Percentiles rank a stretch among this genome's conserved stretches.
Conservation (phyloP, 2,888 invertebrate species). For the Panzeria rudis region DNA sequence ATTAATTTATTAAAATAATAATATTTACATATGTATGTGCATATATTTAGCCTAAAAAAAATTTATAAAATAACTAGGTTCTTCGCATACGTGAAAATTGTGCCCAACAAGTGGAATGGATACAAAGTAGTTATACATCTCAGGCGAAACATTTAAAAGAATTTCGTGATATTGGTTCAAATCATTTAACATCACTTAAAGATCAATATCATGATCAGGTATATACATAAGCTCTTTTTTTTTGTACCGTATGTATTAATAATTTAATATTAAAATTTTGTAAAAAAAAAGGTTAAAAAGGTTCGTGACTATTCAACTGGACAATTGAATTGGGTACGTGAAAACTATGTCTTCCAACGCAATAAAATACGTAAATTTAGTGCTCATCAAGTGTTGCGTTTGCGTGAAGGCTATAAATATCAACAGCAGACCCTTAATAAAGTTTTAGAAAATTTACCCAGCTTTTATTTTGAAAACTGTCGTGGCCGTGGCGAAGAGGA, state of each 20-base stretch:
- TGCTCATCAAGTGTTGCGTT: conserved; percentile 93
- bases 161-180: conserved; percentile 95
- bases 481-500: conserved; percentile 89
- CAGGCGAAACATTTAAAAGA: conserved; percentile 94
- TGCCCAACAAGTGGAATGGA: conserved; percentile 96
- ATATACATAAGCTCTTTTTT: conserved; percentile 64
- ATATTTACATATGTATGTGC: background rate
- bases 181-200: conserved; percentile 92
- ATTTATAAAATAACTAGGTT: conserved; percentile 85
- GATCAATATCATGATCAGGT: conserved; percentile 98
- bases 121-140: conserved; percentile 94
- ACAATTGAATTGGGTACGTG: conserved; percentile 96
- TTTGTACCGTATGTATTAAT: no score
- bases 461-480: conserved; percentile 96
- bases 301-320: conserved; percentile 96
- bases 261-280: background rate
- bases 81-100: conserved; percentile 97
- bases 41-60: background rate
- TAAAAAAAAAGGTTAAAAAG: conserved; percentile 89
- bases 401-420: conserved; percentile 97
- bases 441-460: conserved; percentile 95
- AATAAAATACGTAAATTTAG: conserved; percentile 97
- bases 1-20: conserved; percentile 12
- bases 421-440: conserved; percentile 98
- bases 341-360: conserved; percentile 97